A percentile compares a stretch with the other conserved stretches of the same genome.
phyloP scores from a whole-genome alignment of 1,140 invertebrate species.

The Acyrthosiphon pisum region DNA sequence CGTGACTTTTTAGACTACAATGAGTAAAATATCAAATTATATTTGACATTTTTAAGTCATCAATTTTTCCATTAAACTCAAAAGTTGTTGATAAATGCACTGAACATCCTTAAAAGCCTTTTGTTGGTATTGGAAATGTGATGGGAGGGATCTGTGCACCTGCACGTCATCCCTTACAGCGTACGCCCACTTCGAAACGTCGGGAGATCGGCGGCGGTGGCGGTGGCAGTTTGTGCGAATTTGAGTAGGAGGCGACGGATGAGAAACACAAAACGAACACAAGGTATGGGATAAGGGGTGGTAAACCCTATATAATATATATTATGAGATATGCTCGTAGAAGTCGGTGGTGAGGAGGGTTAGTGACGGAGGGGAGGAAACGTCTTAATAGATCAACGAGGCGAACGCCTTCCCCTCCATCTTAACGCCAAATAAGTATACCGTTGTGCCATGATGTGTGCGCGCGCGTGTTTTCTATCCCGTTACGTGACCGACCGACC shows the following conservation, averaged over 20 bases:
- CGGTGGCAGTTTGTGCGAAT: neutral
- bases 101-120: neutral
- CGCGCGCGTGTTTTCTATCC: conserved; percentile 30
- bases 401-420: neutral
- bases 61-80: neutral
- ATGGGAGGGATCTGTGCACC: neutral
- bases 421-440: neutral
- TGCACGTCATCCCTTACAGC: neutral
- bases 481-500: conserved; percentile 57
- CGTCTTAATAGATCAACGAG: conserved; percentile 1
- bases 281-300: neutral
- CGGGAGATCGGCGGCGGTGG: no score
- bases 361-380: neutral
- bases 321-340: neutral
- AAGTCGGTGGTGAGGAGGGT: neutral
- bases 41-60: neutral
- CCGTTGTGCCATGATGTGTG: conserved; percentile 2
- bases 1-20: neutral
- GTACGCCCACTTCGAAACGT: neutral
- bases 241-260: neutral
- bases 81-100: neutral
- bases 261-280: neutral
- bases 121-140: neutral
- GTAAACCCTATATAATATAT: neutral
- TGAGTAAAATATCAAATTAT: neutral